These are phyloP conservation scores for Meloidogyne floridensis DNA, from an alignment of 1,140 invertebrate species.

Conservation along the genomic window DNA sequence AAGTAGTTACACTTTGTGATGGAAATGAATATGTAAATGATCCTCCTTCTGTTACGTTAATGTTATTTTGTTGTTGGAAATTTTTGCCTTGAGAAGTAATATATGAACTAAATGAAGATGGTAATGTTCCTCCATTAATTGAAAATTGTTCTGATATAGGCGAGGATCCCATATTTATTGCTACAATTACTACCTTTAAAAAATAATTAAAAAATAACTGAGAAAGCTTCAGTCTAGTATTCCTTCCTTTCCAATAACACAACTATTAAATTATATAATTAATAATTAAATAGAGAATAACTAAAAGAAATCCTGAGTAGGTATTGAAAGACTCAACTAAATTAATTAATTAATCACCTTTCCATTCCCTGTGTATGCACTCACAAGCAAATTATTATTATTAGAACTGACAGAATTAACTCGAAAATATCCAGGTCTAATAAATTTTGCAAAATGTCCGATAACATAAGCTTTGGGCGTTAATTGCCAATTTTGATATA, in stretches of 20 bases:
- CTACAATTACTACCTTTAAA: conserved; percentile 1
- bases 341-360: neutral
- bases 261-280: no score
- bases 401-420: neutral
- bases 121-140: neutral
- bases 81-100: neutral
- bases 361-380: neutral
- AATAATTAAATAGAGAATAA: no score
- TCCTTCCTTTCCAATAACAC: no score
- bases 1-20: neutral
- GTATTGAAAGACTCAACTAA: neutral
- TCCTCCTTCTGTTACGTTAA: neutral
- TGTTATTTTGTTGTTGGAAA: neutral
- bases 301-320: no score
- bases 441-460: neutral
- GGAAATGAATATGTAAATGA: neutral
- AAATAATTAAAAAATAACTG: neutral
- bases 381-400: neutral
- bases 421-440: neutral
- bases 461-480: neutral
- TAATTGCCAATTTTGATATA: neutral
- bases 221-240: no score
- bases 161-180: neutral
- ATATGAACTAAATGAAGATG: neutral
- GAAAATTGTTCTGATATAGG: neutral